Conservation (phyloP, 2,113 vertebrate species). For the Apeltes quadracus region DNA sequence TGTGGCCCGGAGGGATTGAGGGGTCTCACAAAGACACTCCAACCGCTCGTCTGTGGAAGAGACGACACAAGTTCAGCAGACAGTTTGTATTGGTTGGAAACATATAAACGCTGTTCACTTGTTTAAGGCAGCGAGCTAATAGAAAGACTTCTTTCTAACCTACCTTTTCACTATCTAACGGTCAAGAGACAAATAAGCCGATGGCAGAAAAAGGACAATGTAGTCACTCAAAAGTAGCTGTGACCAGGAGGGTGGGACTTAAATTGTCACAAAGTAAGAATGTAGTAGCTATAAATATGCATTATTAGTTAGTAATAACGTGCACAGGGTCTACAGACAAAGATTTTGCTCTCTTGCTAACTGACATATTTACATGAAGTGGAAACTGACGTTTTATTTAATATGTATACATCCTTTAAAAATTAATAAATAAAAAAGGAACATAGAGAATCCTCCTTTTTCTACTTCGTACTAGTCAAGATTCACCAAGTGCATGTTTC, state of each 20-base stretch:
- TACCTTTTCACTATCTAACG: background rate
- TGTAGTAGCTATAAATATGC: background rate
- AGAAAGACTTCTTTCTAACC: background rate
- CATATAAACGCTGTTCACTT: background rate
- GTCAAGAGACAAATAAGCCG: background rate
- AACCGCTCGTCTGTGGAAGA: slow-evolving; percentile 72
- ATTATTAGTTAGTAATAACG: background rate
- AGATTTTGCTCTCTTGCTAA: background rate
- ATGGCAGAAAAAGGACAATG: background rate
- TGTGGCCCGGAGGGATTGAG: slow-evolving; percentile 65
- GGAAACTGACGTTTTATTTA: background rate
- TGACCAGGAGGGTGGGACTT: background rate
- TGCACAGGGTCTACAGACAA: background rate
- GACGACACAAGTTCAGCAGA: background rate
- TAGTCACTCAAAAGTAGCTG: background rate
- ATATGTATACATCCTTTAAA: background rate
- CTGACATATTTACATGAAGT: background rate
- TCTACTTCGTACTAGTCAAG: background rate
- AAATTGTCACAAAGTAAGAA: background rate
- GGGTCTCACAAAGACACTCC: slow-evolving; percentile 75
- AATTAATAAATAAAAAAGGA: background rate
- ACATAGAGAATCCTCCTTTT: background rate
- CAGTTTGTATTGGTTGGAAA: background rate
- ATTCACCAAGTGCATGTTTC: background rate
- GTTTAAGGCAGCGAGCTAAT: background rate